Percentiles rank a stretch among this genome's conserved stretches.
phyloP scores from a whole-genome alignment of 2,797 vertebrate genomes.

The Phyllotis vaccarum region DNA sequence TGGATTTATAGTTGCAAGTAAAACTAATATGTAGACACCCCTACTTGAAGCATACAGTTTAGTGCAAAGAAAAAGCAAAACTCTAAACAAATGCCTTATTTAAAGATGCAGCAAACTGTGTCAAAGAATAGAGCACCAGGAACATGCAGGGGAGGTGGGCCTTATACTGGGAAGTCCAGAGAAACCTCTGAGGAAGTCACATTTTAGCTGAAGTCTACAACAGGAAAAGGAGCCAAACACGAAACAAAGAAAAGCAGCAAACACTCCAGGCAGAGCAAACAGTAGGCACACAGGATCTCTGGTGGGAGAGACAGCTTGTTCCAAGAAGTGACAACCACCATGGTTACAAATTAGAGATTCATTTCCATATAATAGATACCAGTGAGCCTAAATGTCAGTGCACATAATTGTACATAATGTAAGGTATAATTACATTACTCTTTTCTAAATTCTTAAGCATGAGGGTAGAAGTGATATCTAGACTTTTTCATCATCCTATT shows the following conservation, averaged over 20 bases:
- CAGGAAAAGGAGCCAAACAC: background rate
- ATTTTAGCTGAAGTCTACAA: background rate
- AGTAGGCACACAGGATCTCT: background rate
- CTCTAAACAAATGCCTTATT: constrained; percentile 5
- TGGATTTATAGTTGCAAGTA: constrained; percentile 2
- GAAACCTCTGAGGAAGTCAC: background rate
- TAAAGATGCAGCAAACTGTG: background rate
- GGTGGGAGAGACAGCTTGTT: background rate
- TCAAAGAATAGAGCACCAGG: background rate
- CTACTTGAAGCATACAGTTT: background rate
- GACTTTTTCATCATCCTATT: background rate
- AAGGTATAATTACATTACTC: background rate
- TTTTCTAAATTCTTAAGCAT: background rate
- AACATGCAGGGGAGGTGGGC: background rate
- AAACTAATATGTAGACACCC: background rate
- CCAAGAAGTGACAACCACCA: background rate
- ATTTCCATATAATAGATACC: background rate
- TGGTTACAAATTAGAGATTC: background rate
- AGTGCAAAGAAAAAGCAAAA: constrained; percentile 37
- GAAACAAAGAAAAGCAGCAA: background rate
- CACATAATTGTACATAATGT: background rate
- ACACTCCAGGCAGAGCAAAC: background rate
- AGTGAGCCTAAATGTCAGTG: background rate
- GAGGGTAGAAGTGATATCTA: background rate
- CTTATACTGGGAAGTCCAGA: background rate